Evolutionary conservation across 2,797 vertebrate genomes (phyloP).

Genomic region (Ctenosaura bakeri): DNA sequence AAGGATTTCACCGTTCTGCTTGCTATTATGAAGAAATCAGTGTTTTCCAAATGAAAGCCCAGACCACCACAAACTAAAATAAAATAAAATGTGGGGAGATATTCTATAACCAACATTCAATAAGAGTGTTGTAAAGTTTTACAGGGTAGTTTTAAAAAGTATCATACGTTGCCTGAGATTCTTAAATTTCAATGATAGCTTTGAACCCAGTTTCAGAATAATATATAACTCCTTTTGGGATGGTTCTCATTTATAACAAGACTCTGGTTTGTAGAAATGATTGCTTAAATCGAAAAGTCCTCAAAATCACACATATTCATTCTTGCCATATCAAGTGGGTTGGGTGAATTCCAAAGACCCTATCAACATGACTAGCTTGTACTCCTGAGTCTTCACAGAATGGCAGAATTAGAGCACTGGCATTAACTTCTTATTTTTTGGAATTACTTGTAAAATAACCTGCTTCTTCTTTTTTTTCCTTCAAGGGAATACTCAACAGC

Average conservation of each 20-base stretch:
- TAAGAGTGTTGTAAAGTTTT: neutral
- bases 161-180: neutral
- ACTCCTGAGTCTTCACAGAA: slow-evolving; percentile 16
- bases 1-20: neutral
- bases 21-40: neutral
- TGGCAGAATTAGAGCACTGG: slow-evolving; percentile 69
- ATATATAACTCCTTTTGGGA: neutral
- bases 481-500: slow-evolving; percentile 87
- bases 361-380: neutral
- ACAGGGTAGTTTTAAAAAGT: neutral
- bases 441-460: slow-evolving; percentile 58
- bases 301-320: neutral
- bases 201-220: neutral
- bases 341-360: neutral
- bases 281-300: neutral
- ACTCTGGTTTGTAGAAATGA: neutral
- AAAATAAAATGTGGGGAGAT: too few relatives aligned
- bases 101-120: too few relatives aligned
- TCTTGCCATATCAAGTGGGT: neutral
- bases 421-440: slow-evolving; percentile 63
- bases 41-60: neutral
- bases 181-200: neutral
- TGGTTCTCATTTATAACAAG: neutral
- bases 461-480: slow-evolving; percentile 69
- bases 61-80: too few relatives aligned